These are phyloP conservation scores for Xiphophorus maculatus DNA, from an alignment of 2,113 vertebrate genomes.

Conservation along the genomic window DNA sequence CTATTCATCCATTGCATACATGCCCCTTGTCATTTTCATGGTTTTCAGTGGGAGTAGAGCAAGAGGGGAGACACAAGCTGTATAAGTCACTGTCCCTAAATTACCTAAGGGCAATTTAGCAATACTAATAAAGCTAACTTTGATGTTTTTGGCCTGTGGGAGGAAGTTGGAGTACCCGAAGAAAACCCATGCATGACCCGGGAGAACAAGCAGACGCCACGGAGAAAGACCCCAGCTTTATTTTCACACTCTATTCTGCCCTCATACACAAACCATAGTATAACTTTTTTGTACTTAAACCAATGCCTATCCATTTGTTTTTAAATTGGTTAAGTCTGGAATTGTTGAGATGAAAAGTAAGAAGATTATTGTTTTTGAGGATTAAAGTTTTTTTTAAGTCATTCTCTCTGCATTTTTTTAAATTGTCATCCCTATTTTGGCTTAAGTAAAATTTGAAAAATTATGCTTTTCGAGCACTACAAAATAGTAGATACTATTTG, in stretches of 20 bases:
- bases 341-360: neutral
- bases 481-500: neutral
- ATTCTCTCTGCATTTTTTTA: neutral
- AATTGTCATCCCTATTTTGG: neutral
- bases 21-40: neutral
- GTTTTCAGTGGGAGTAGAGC: neutral
- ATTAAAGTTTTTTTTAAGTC: neutral
- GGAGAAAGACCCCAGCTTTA: neutral
- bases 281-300: neutral
- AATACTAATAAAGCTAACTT: too few species aligned
- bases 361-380: neutral
- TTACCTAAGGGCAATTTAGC: too few species aligned
- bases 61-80: neutral
- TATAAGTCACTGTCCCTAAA: neutral
- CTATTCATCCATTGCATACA: neutral
- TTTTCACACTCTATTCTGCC: neutral
- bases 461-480: too few species aligned
- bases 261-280: neutral
- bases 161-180: neutral
- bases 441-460: neutral
- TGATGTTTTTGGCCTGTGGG: neutral
- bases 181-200: neutral
- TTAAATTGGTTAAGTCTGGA: neutral
- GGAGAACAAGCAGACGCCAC: neutral
- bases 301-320: neutral